Evolutionary conservation across 2,888 invertebrate species (phyloP), one percentile per base, ranked within the genome.

Genomic region (Acrobasis suavella): DNA sequence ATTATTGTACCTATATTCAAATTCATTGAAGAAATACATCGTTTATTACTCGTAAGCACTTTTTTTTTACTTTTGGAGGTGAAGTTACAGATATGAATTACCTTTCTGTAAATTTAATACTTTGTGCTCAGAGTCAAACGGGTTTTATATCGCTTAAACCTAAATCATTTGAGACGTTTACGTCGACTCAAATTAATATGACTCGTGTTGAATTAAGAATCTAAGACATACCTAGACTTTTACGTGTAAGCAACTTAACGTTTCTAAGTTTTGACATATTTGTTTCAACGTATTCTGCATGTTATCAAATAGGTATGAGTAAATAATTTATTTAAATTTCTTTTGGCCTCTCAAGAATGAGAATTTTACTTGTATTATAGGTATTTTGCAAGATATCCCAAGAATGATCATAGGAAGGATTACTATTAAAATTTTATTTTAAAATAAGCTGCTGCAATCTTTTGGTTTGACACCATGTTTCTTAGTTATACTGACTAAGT

Each of bases 91-190:
- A 46, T 10, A 2, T n/a, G 46, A 46, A 5, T 12, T 46, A 46
- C n/a, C 14, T 46, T 2, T 42, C 42, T 42, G 42, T 42, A 42
- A 42, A 10, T 42, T 42, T 1, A 6, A 46, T 14, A 46, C n/a
- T 46, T 46, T 46, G 46, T 46, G 64, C 65, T 65, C 66, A 62
- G 62, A 65, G 64, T 65, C 66, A 62, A 60, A 65, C 49, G 49
- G 50, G 54, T 39, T 50, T 55, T 42, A 32, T 55, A 62, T 37
- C 62, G 62, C 56, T 55, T 50, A 49, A 49, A 38, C 54, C 37
- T 62, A 62, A 55, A 61, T 60, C 54, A 54, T 56, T 15, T 10
- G 62, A 61, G 61, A 55, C 42, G 51, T 61, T 54, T 17, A 61
- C 37, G 49, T 61, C 15, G n/a, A 54, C 6, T 55, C 37, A n/a